Evolutionary conservation across 2,797 vertebrate species (phyloP).

Genomic region (Florisuga fusca): DNA sequence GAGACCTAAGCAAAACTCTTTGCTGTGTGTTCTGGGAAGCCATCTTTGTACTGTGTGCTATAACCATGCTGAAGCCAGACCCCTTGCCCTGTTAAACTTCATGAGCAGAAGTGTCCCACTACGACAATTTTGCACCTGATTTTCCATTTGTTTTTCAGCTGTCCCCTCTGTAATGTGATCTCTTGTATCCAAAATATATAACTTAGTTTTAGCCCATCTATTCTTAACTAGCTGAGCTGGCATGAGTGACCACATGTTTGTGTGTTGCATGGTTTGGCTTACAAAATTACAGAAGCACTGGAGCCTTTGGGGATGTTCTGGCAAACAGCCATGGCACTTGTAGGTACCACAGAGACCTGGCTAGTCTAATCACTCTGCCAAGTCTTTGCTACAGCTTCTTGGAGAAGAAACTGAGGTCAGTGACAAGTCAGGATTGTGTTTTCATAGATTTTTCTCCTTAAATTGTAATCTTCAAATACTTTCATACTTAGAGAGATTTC

Average conservation of each 20-base stretch:
- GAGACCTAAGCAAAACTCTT: not conserved
- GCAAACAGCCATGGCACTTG: not conserved
- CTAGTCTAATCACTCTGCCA: not conserved
- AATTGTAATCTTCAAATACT: not conserved
- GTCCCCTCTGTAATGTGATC: not conserved
- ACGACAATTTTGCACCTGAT: not conserved
- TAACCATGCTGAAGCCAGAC: not conserved
- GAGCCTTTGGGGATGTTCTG: not conserved
- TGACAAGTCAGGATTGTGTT: not conserved
- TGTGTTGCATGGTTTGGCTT: not conserved
- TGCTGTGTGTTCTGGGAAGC: not conserved
- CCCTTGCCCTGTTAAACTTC: not conserved
- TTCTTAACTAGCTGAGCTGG: not conserved
- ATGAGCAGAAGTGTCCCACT: not conserved
- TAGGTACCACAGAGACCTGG: not conserved
- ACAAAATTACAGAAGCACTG: not conserved
- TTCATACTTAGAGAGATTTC: not conserved
- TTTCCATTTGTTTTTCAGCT: not conserved
- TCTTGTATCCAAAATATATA: not conserved
- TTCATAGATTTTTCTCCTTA: not conserved
- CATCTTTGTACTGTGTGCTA: not conserved
- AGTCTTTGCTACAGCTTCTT: not conserved
- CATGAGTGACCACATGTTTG: not conserved
- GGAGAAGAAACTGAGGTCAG: not conserved
- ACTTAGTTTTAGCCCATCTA: not conserved